These are phyloP conservation scores for Bostrychus sinensis DNA, from an alignment of 2,113 vertebrate species.

Conservation along the genomic window DNA sequence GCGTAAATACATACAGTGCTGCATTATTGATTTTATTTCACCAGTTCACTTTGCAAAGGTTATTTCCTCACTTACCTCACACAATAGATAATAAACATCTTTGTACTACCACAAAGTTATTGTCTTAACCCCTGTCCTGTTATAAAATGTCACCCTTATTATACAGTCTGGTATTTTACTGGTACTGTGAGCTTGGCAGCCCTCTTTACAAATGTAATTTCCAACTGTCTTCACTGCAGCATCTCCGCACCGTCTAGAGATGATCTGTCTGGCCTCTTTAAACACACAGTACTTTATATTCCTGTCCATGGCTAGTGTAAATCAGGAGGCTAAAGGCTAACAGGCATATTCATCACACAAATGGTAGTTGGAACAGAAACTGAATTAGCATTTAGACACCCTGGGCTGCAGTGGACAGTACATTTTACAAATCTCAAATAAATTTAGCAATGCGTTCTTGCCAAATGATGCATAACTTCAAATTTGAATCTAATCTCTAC, in stretches of 20 bases:
- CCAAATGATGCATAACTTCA: no score
- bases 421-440: neutral
- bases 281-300: neutral
- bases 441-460: neutral
- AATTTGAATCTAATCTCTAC: no score
- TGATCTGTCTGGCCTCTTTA: neutral
- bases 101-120: no score
- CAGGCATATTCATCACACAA: neutral
- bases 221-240: neutral
- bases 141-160: no score
- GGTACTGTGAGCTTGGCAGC: neutral
- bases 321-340: constrained; percentile 2
- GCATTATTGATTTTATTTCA: neutral
- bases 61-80: neutral
- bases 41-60: neutral
- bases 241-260: neutral
- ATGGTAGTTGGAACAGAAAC: neutral
- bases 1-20: no score
- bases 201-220: neutral
- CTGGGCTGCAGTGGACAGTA: neutral
- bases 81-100: neutral
- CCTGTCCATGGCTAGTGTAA: neutral
- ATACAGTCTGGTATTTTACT: neutral
- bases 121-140: no score
- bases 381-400: neutral